These are phyloP conservation scores for Zeuzera pyrina DNA, from an alignment of 2,888 invertebrate genomes.

Conservation along the genomic window DNA sequence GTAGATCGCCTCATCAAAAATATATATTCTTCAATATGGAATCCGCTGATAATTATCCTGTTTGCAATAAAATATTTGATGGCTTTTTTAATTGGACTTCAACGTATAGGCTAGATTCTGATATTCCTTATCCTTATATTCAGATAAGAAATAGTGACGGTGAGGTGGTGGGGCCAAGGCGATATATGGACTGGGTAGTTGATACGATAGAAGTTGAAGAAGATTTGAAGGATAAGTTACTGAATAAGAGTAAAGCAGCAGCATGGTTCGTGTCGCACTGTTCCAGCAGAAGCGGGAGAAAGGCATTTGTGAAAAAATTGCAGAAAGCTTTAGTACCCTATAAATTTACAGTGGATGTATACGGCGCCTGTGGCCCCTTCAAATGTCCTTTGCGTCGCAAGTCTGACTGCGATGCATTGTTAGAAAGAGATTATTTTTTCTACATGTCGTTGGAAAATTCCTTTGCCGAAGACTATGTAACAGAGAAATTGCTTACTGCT, in stretches of 20 bases:
- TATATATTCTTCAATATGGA: slow-evolving; percentile 56
- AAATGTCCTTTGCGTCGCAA: slow-evolving; percentile 29
- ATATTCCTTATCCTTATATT: slow-evolving; percentile 47
- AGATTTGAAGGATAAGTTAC: slow-evolving; percentile 21
- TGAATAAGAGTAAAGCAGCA: slow-evolving; percentile 45
- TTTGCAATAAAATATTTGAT: slow-evolving; percentile 38
- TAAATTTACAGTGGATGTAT: slow-evolving; percentile 59
- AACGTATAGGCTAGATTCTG: slow-evolving; percentile 55
- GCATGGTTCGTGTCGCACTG: slow-evolving; percentile 66
- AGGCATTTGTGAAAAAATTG: slow-evolving; percentile 27
- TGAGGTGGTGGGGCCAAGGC: slow-evolving; percentile 41
- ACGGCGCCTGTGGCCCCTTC: slow-evolving; percentile 63
- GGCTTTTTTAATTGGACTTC: slow-evolving; percentile 59
- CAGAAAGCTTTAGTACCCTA: slow-evolving; percentile 28
- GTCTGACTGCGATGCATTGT: slow-evolving; percentile 33
- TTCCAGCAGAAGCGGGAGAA: slow-evolving; percentile 32
- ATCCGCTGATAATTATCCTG: slow-evolving; percentile 48
- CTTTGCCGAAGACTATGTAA: slow-evolving; percentile 70
- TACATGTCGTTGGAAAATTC: slow-evolving; percentile 83
- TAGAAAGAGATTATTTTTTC: slow-evolving; percentile 78
- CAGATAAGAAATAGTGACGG: slow-evolving; percentile 32
- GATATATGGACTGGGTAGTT: slow-evolving; percentile 30
- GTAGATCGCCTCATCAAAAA: slow-evolving; percentile 39
- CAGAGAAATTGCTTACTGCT: slow-evolving; percentile 75
- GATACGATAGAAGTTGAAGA: slow-evolving; percentile 18